These are phyloP conservation scores for Microcebus murinus DNA, from an alignment of 2,113 vertebrate species.

Conservation along the genomic window DNA sequence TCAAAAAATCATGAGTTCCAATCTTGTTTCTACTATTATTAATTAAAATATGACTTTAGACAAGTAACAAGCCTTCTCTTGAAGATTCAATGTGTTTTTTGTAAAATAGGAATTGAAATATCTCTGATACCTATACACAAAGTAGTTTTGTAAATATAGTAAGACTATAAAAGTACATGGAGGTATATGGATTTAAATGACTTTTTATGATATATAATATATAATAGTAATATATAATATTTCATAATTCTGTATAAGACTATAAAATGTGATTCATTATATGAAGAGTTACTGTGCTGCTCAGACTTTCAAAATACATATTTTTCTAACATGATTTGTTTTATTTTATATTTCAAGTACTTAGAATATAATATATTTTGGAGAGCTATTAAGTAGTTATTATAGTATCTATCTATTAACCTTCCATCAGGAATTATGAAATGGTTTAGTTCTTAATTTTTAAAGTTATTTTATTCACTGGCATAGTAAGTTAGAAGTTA, in stretches of 20 bases:
- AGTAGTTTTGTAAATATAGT: background rate
- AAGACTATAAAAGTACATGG: background rate
- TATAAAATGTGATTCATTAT: background rate
- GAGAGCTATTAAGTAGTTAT: background rate
- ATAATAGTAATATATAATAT: background rate
- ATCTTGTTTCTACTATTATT: background rate
- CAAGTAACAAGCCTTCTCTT: background rate
- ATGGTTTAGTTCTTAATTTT: background rate
- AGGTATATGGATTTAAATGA: background rate
- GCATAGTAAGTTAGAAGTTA: background rate
- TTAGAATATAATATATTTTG: slow-evolving; percentile 3
- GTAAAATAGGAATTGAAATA: background rate
- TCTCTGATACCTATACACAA: background rate
- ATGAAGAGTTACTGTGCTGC: background rate
- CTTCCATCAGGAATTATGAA: background rate
- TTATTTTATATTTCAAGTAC: background rate
- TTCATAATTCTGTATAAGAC: background rate
- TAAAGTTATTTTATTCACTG: background rate
- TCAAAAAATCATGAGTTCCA: background rate
- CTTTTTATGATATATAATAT: background rate
- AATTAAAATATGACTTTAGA: background rate
- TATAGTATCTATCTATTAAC: background rate
- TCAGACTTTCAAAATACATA: background rate
- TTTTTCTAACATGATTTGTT: background rate
- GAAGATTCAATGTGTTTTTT: background rate